These are phyloP conservation scores for Fregata magnificens DNA, from an alignment of 2,113 vertebrate species.

Conservation along the genomic window DNA sequence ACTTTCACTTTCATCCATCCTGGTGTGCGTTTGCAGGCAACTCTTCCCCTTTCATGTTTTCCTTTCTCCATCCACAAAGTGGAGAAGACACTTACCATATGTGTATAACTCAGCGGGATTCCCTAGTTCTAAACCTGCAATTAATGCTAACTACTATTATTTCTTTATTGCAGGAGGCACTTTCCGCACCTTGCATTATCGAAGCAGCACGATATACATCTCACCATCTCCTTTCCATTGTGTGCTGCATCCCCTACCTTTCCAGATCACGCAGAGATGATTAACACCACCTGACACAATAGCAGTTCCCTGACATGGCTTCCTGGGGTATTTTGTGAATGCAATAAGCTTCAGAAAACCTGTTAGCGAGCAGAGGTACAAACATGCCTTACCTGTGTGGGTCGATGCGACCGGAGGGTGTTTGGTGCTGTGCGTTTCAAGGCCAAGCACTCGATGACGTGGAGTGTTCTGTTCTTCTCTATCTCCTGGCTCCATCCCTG, in stretches of 20 bases:
- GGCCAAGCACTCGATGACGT: accelerated
- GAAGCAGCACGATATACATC: background rate
- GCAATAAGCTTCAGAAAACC: background rate
- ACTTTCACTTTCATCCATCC: background rate
- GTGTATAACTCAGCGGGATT: background rate
- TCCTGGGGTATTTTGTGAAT: background rate
- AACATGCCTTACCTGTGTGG: background rate
- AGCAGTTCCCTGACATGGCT: background rate
- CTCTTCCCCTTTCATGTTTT: background rate
- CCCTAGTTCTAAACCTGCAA: background rate
- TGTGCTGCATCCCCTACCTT: background rate
- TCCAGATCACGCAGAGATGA: background rate
- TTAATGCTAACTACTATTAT: background rate
- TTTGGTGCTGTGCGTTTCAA: accelerated
- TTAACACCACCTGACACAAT: background rate
- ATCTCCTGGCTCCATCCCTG: background rate
- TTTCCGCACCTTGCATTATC: background rate
- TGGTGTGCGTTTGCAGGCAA: background rate
- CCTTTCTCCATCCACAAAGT: background rate
- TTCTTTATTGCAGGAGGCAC: background rate
- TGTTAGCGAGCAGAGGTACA: background rate
- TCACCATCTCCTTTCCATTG: background rate
- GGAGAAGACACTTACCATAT: background rate
- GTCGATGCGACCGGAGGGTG: accelerated
- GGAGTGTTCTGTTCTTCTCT: background rate